These are phyloP conservation scores for Quadroppia sp. DNA, from an alignment of 2,888 invertebrate genomes.

Conservation along the genomic window DNA sequence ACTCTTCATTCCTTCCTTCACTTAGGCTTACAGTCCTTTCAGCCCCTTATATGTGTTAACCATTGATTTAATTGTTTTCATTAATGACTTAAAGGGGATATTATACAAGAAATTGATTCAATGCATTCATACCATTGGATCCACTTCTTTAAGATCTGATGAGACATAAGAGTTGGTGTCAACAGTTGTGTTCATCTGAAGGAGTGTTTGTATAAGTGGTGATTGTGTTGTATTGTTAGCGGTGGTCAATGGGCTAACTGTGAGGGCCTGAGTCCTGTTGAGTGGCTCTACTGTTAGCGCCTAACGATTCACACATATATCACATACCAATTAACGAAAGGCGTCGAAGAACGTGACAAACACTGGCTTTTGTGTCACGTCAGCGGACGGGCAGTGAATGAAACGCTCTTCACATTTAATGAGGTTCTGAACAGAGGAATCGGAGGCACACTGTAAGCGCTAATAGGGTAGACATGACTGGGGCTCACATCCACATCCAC, in stretches of 20 bases:
- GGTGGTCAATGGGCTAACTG: conserved; percentile 36
- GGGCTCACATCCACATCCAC: neutral
- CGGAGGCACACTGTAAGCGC: conserved; percentile 14
- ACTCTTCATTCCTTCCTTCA: too few relatives aligned
- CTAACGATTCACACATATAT: conserved; percentile 37
- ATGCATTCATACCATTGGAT: too few relatives aligned
- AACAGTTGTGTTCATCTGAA: neutral
- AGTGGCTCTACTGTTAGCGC: conserved; percentile 30
- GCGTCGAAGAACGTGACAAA: conserved; percentile 39
- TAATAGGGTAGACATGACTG: conserved; percentile 37
- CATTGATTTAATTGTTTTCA: too few relatives aligned
- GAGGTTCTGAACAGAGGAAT: conserved; percentile 9
- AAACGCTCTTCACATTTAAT: neutral
- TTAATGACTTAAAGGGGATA: too few relatives aligned
- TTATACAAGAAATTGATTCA: too few relatives aligned
- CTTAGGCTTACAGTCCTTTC: too few relatives aligned
- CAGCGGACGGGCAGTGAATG: conserved; percentile 27
- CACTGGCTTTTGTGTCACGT: conserved; percentile 34
- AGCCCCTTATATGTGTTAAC: too few relatives aligned
- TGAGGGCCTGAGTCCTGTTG: conserved; percentile 4
- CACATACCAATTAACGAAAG: conserved; percentile 36
- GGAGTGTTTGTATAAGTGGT: conserved; percentile 20
- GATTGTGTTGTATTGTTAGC: conserved; percentile 14
- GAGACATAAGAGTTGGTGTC: neutral
- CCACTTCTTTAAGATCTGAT: too few relatives aligned